Evolutionary conservation across 2,888 invertebrate genomes (phyloP).

Genomic region (Brenthis ino): DNA sequence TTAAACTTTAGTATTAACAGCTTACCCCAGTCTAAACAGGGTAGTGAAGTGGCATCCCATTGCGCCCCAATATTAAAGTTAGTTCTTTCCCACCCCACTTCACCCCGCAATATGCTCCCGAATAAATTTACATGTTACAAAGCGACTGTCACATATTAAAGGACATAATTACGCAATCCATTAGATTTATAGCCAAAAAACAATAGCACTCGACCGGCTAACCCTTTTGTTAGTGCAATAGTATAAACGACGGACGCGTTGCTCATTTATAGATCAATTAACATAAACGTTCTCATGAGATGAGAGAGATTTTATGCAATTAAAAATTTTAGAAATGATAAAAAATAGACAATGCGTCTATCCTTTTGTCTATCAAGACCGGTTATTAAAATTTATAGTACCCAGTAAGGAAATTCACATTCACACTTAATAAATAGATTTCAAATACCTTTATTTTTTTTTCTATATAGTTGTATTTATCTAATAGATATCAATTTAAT

Average conservation of each 20-base stretch:
- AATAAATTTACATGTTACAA: slow-evolving; percentile 77
- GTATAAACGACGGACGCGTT: slow-evolving; percentile 57
- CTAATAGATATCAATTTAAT: too few relatives aligned
- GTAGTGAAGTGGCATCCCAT: slow-evolving; percentile 69
- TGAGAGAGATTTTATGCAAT: slow-evolving; percentile 59
- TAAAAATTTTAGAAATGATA: slow-evolving; percentile 58
- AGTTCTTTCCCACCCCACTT: slow-evolving; percentile 72
- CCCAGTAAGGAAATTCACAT: too few relatives aligned
- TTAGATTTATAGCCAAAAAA: slow-evolving; percentile 79
- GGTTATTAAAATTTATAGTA: background rate
- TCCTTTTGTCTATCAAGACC: slow-evolving; percentile 42
- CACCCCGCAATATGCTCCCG: slow-evolving; percentile 55
- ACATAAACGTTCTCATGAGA: slow-evolving; percentile 72
- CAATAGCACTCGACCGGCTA: slow-evolving; percentile 64
- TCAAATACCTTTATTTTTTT: too few relatives aligned
- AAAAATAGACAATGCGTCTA: slow-evolving; percentile 56
- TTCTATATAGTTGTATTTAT: too few relatives aligned
- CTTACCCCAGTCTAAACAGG: slow-evolving; percentile 46
- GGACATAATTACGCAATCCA: slow-evolving; percentile 74
- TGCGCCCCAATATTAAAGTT: slow-evolving; percentile 65
- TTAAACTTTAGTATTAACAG: slow-evolving; percentile 44
- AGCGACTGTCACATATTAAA: slow-evolving; percentile 78
- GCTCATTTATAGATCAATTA: slow-evolving; percentile 79
- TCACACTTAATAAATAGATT: too few relatives aligned
- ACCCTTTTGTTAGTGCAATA: slow-evolving; percentile 67